These are phyloP conservation scores for Alviniconcha marisindica DNA, from an alignment of 1,140 invertebrate species.

Conservation along the genomic window DNA sequence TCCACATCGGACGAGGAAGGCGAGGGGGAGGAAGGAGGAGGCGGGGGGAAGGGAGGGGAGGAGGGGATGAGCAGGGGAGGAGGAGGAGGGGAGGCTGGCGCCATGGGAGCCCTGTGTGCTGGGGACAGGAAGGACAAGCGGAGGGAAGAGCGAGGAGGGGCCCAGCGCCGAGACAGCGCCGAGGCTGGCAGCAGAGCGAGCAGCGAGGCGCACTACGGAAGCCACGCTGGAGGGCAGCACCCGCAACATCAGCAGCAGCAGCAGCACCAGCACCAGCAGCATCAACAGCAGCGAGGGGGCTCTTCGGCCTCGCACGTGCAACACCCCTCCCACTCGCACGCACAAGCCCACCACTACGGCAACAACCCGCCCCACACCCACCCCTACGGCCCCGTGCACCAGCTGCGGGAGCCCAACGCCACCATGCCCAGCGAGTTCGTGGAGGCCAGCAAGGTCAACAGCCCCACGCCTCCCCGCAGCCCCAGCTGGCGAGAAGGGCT, in stretches of 20 bases:
- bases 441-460: conserved; percentile 52
- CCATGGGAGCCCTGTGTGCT: too few relatives aligned
- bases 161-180: not conserved
- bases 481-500: conserved; percentile 72
- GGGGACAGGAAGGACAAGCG: not conserved
- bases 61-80: not conserved
- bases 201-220: not conserved
- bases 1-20: conserved; percentile 69
- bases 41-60: conserved; percentile 22
- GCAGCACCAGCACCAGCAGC: not conserved
- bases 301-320: not conserved
- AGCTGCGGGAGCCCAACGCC: conserved; percentile 33
- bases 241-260: not conserved
- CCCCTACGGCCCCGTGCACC: conserved; percentile 9
- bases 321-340: not conserved
- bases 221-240: too few relatives aligned
- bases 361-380: conserved; percentile 57
- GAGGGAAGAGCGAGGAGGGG: not conserved
- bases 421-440: conserved; percentile 30
- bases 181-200: not conserved
- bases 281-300: not conserved
- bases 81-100: not conserved
- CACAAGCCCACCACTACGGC: not conserved
- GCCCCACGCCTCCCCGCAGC: conserved; percentile 66
- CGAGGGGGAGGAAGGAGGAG: conserved; percentile 51